Evolutionary conservation across 2,888 invertebrate species (phyloP), one percentile per base, ranked within the genome.

Genomic region (Lottia gigantea): DNA sequence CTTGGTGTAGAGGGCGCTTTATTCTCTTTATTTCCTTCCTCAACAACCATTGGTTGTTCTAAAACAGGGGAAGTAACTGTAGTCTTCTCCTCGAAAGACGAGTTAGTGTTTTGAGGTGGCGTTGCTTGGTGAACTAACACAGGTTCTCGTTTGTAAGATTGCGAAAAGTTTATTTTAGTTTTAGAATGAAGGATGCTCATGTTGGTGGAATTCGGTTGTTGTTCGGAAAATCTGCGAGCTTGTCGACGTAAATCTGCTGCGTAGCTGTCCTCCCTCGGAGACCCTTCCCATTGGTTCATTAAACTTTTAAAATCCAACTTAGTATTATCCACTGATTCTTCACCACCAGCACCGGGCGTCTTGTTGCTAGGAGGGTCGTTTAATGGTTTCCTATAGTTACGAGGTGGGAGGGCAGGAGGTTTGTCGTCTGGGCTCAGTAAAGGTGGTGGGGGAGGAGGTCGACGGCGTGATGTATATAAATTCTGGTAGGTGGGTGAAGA

Each of bases 161-260:
- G 83, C 14, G 82, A 75, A 62, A 79, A 69, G 67, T 67, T 75
- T n/a, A 74, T 74, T 40, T 65, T 68, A 1, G 74, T 68, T 47
- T 66, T 71, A 15, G 75, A 74, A 47, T 73, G 68, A 31, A 72
- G 70, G 25, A 74, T 70, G 15, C 71, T 67, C 71, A 77, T 76
- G 55, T 63, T 68, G 11, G 68, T 49, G 2, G 68, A 65, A 47
- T 64, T 71, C 55, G 72, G 69, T 47, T 77, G 80, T 31, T 82
- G 83, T 49, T 82, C 78, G 79, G 80, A 87, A 82, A 78, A 88
- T 80, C 74, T 87, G 85, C 71, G 87, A 78, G 77, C 87, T 84
- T 77, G 86, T 61, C 76, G 79, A 8, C 85, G 78, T 19, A 85
- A 71, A 73, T 82, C 79, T 46, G 80, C 80, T 3, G 81, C 82